A percentile compares a stretch with the other conserved stretches of the same genome.
phyloP scores from a whole-genome alignment of 2,797 vertebrate species.

The Meriones psammophilus region DNA sequence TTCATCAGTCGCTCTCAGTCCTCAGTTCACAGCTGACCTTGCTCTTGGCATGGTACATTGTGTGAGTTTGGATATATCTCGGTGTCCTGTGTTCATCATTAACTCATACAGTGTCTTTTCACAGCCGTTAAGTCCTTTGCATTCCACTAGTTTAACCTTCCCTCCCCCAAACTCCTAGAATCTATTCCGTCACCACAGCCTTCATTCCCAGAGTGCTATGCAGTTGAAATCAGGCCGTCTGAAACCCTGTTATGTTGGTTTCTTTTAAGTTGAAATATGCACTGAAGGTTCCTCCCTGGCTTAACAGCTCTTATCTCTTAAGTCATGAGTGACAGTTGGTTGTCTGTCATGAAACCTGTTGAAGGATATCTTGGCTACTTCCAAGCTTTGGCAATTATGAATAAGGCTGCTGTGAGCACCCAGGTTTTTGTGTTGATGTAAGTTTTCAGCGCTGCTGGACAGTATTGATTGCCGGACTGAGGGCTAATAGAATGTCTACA shows the following conservation, averaged over 20 bases:
- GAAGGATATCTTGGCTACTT: not conserved
- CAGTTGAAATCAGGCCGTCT: not conserved
- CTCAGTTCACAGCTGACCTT: not conserved
- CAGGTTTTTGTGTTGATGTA: not conserved
- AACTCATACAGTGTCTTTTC: not conserved
- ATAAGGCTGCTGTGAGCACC: not conserved
- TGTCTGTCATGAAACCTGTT: not conserved
- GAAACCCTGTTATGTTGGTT: not conserved
- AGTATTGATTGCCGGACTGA: not conserved
- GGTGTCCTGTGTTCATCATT: not conserved
- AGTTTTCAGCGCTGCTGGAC: not conserved
- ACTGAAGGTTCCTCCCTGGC: not conserved
- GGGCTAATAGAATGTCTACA: not conserved
- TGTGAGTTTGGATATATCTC: not conserved
- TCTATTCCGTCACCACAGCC: too few relatives aligned
- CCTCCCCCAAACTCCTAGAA: not conserved
- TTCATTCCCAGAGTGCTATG: not conserved
- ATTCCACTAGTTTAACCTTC: not conserved
- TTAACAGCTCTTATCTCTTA: not conserved
- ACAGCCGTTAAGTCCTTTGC: not conserved
- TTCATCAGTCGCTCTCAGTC: too few relatives aligned
- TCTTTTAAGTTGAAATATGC: not conserved
- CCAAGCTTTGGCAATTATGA: not conserved
- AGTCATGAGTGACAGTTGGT: not conserved
- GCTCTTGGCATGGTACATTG: not conserved